phyloP scores from a whole-genome alignment of 1,140 invertebrate genomes.

The Eueides isabella region DNA sequence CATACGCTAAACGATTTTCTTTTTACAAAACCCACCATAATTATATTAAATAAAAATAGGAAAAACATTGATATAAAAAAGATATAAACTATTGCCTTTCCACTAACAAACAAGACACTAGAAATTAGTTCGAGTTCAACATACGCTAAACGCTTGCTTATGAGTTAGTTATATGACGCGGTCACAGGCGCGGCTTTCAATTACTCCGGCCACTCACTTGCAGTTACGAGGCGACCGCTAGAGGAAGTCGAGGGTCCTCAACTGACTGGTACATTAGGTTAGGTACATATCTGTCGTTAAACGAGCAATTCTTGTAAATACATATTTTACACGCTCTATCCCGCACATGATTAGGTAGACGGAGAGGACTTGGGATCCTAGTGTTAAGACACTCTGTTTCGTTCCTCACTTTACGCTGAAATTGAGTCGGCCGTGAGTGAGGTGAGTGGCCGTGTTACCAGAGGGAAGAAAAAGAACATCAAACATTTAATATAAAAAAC shows the following conservation, averaged over 20 bases:
- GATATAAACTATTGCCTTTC: not conserved
- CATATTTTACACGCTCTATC: too few relatives aligned
- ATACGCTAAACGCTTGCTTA: not conserved
- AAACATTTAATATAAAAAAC: too few relatives aligned
- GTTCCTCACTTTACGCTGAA: too few relatives aligned
- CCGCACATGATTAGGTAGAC: too few relatives aligned
- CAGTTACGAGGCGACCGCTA: conserved; percentile 7
- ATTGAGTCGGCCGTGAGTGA: too few relatives aligned
- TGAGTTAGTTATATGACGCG: not conserved
- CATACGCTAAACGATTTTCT: not conserved
- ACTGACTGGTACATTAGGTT: not conserved
- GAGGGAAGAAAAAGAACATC: too few relatives aligned
- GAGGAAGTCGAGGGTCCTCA: conserved; percentile 8
- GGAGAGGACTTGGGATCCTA: too few relatives aligned
- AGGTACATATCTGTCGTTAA: not conserved
- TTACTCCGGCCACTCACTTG: conserved; percentile 13
- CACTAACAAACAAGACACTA: not conserved
- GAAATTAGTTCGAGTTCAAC: conserved; percentile 5
- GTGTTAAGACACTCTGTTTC: too few relatives aligned
- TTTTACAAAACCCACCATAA: too few relatives aligned
- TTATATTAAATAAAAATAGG: not conserved
- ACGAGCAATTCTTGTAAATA: too few relatives aligned
- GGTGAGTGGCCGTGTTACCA: too few relatives aligned
- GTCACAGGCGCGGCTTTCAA: conserved; percentile 7
- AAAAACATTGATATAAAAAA: not conserved